Evolutionary conservation across 2,797 vertebrate species (phyloP).

Genomic region (Phalloptychus januarius): DNA sequence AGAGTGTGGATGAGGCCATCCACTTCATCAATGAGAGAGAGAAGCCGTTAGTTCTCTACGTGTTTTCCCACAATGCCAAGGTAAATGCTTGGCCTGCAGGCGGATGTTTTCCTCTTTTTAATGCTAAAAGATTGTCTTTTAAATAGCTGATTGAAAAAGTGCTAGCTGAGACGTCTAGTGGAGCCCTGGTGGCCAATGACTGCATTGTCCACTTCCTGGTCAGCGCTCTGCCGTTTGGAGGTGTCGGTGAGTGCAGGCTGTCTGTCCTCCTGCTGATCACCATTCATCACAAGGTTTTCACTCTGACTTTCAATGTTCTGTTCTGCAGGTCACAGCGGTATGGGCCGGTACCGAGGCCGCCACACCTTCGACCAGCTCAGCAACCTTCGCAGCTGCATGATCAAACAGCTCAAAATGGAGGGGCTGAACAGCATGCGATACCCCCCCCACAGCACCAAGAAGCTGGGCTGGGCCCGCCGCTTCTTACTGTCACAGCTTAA

Average conservation of each 20-base stretch:
- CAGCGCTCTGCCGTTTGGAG: constrained; percentile 87
- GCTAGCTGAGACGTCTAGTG: constrained; percentile 89
- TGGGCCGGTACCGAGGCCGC: constrained; percentile 86
- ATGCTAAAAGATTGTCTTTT: not conserved
- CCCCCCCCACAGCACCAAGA: constrained; percentile 77
- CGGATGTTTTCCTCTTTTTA: not conserved
- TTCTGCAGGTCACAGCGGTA: constrained; percentile 85
- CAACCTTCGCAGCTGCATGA: constrained; percentile 86
- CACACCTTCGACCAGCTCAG: constrained; percentile 88
- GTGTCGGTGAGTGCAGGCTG: constrained; percentile 84
- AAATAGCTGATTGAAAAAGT: constrained; percentile 82
- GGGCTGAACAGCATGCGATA: constrained; percentile 79
- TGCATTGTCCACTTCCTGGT: constrained; percentile 85
- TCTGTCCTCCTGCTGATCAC: not conserved
- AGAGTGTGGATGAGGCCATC: constrained; percentile 85
- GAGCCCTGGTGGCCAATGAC: constrained; percentile 89
- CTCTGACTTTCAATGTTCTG: not conserved
- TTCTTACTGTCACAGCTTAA: constrained; percentile 72
- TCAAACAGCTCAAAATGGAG: constrained; percentile 86
- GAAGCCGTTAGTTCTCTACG: constrained; percentile 89
- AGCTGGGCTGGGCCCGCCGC: constrained; percentile 72
- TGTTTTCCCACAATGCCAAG: constrained; percentile 84
- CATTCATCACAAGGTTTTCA: not conserved
- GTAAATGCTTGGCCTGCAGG: constrained; percentile 30
- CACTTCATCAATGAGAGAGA: constrained; percentile 86